Conservation (phyloP, 2,113 vertebrate species). For the Phrynocephalus versicolor region DNA sequence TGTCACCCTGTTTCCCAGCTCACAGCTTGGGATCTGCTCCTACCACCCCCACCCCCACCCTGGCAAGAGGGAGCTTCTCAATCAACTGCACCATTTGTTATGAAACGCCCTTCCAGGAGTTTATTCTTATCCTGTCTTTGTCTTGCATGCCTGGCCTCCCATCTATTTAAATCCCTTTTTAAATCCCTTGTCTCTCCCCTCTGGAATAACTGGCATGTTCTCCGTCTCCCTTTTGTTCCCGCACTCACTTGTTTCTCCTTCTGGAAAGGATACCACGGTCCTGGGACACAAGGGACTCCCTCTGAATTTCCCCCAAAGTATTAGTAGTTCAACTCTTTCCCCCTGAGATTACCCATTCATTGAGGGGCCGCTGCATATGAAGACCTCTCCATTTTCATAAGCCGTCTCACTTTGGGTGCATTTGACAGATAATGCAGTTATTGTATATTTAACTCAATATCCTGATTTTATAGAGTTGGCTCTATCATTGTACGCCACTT, state of each 20-base stretch:
- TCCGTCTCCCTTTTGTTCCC: slow-evolving; percentile 6
- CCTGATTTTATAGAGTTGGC: too few relatives aligned
- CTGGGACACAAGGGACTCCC: not conserved
- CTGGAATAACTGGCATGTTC: slow-evolving; percentile 43
- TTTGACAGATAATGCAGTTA: too few relatives aligned
- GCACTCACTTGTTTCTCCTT: not conserved
- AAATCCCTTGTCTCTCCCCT: slow-evolving; percentile 31
- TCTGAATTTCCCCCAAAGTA: slow-evolving; percentile 19
- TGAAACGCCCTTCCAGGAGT: slow-evolving; percentile 24
- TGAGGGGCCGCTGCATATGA: too few relatives aligned
- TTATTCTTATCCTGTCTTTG: slow-evolving; percentile 41
- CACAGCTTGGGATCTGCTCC: not conserved
- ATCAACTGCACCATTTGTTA: not conserved
- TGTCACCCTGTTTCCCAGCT: not conserved
- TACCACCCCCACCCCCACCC: too few relatives aligned
- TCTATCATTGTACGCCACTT: too few relatives aligned
- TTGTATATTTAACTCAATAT: too few relatives aligned
- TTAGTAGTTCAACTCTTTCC: too few relatives aligned
- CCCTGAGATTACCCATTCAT: not conserved
- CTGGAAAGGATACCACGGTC: not conserved
- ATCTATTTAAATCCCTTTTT: slow-evolving; percentile 61
- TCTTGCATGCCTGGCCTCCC: slow-evolving; percentile 29
- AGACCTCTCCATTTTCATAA: too few relatives aligned
- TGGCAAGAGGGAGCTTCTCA: too few relatives aligned
- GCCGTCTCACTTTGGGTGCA: too few relatives aligned